Evolutionary conservation across 2,113 vertebrate genomes (phyloP).

Genomic region (Solea solea): DNA sequence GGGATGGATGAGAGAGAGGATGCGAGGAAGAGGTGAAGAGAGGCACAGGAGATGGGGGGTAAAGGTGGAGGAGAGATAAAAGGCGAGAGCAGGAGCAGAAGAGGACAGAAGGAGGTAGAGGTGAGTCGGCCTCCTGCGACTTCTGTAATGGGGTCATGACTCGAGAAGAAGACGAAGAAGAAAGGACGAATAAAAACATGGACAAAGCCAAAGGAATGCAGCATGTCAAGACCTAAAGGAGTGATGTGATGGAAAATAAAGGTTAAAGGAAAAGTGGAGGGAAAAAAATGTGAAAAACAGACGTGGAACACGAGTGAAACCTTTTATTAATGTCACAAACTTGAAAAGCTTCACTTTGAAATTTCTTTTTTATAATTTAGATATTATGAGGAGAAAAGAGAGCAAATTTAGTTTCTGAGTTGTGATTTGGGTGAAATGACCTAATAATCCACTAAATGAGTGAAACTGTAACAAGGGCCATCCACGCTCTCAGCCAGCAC

Average conservation of each 20-base stretch:
- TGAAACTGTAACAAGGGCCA: too few species aligned
- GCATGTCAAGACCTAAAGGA: not conserved
- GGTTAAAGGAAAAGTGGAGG: not conserved
- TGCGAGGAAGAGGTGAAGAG: conserved; percentile 8
- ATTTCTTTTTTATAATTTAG: too few species aligned
- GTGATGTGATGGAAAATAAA: not conserved
- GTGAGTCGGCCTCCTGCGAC: conserved; percentile 43
- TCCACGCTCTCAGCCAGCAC: too few species aligned
- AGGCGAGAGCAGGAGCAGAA: conserved; percentile 15
- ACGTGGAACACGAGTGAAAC: not conserved
- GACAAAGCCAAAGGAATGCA: conserved; percentile 5
- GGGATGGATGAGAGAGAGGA: conserved; percentile 41
- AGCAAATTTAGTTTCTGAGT: too few species aligned
- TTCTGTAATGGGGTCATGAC: conserved; percentile 60
- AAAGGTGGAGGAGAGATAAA: conserved; percentile 54
- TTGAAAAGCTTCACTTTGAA: too few species aligned
- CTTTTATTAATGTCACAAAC: too few species aligned
- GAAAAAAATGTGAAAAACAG: not conserved
- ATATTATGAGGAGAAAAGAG: too few species aligned
- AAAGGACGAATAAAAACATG: not conserved
- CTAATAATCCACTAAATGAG: too few species aligned
- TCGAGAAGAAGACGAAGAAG: conserved; percentile 30
- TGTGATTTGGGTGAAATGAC: too few species aligned
- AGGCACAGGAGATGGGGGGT: conserved; percentile 4
- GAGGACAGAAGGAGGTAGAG: conserved; percentile 24